Evolutionary conservation across 1,140 invertebrate genomes (phyloP).

Genomic region (Lucilia cuprina): DNA sequence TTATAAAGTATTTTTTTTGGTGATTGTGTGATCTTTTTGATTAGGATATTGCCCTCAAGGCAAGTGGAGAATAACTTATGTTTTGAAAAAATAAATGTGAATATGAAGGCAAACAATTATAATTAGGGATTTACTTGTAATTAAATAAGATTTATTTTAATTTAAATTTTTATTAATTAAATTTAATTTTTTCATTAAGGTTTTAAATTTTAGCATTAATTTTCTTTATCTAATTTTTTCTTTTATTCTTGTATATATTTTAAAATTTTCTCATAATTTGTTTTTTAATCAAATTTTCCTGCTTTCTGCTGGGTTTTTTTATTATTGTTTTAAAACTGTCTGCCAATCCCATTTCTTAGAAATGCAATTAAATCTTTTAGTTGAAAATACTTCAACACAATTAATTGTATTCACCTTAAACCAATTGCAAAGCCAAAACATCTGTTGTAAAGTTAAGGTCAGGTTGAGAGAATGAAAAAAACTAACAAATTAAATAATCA

Average conservation of each 20-base stretch:
- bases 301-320: not conserved
- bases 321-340: not conserved
- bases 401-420: slow-evolving; percentile 21
- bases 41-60: too few species aligned
- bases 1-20: not conserved
- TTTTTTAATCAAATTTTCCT: not conserved
- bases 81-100: too few species aligned
- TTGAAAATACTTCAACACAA: slow-evolving; percentile 22
- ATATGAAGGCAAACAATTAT: too few species aligned
- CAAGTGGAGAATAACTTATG: too few species aligned
- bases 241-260: not conserved
- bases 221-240: not conserved
- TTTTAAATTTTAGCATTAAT: not conserved
- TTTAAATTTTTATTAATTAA: too few species aligned
- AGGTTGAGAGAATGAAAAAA: not conserved
- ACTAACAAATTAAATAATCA: not conserved
- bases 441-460: slow-evolving; percentile 17
- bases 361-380: slow-evolving; percentile 27
- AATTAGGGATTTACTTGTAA: too few species aligned
- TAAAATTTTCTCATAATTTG: not conserved
- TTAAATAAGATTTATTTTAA: too few species aligned
- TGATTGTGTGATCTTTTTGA: too few species aligned
- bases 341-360: not conserved
- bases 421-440: slow-evolving; percentile 15
- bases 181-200: too few species aligned